Evolutionary conservation across 2,113 vertebrate genomes (phyloP).

Genomic region (Colossoma macropomum): DNA sequence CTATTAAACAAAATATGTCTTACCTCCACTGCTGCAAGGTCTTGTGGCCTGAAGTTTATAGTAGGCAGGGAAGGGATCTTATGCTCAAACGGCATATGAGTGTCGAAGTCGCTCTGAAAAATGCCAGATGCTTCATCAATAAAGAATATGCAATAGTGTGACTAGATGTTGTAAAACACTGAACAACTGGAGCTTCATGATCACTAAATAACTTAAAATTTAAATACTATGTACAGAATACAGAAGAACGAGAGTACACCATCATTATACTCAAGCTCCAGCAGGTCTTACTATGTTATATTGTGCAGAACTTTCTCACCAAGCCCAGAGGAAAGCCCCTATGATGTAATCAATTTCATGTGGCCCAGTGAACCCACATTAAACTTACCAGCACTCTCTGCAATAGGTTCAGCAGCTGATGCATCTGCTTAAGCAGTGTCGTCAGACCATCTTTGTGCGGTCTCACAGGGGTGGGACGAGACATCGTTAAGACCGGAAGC

Average conservation of each 20-base stretch:
- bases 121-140: not conserved
- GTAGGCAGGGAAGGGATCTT: slow-evolving; percentile 45
- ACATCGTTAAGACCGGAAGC: slow-evolving; percentile 48
- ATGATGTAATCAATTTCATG: not conserved
- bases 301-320: not conserved
- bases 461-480: slow-evolving; percentile 13
- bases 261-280: too few species aligned
- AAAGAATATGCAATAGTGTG: not conserved
- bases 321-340: not conserved
- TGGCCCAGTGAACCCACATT: not conserved
- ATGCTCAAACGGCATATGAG: not conserved
- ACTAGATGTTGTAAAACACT: too few species aligned
- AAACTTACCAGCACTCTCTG: slow-evolving; percentile 31
- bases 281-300: not conserved
- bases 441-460: slow-evolving; percentile 23
- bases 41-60: slow-evolving; percentile 1
- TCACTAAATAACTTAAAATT: not conserved
- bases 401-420: slow-evolving; percentile 8
- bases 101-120: slow-evolving; percentile 25
- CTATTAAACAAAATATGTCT: not conserved
- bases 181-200: not conserved
- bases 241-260: too few species aligned
- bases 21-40: slow-evolving; percentile 48
- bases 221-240: not conserved
- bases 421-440: slow-evolving; percentile 52